phyloP scores from a whole-genome alignment of 1,140 invertebrate genomes.

The Drosophila jambulina region DNA sequence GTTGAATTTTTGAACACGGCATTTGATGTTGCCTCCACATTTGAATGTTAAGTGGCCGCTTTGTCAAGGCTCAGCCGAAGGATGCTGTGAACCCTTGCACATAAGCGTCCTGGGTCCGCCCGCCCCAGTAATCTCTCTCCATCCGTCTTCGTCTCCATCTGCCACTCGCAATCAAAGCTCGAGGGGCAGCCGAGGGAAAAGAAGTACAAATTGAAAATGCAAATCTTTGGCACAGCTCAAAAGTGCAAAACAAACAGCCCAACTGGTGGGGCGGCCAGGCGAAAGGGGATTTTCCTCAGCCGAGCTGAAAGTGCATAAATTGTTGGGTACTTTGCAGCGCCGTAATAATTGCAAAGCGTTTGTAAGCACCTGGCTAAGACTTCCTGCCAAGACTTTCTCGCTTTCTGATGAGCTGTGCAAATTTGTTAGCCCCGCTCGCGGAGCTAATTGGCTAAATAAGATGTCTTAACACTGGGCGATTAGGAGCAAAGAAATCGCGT shows the following conservation, averaged over 20 bases:
- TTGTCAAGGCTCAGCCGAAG: slow-evolving; percentile 44
- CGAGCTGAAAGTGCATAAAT: slow-evolving; percentile 69
- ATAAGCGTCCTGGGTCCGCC: slow-evolving; percentile 10
- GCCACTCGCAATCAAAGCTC: slow-evolving; percentile 35
- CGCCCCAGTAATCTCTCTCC: slow-evolving; percentile 28
- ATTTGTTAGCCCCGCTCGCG: slow-evolving; percentile 46
- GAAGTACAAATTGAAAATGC: slow-evolving; percentile 75
- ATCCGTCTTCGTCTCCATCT: slow-evolving; percentile 49
- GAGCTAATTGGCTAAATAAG: slow-evolving; percentile 75
- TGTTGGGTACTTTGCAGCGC: slow-evolving; percentile 61
- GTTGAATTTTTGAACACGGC: slow-evolving; percentile 57
- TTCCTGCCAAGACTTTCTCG: slow-evolving; percentile 34
- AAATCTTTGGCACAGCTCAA: slow-evolving; percentile 77
- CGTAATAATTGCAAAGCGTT: slow-evolving; percentile 80
- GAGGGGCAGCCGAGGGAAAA: slow-evolving; percentile 5
- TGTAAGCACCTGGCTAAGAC: slow-evolving; percentile 65
- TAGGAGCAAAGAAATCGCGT: slow-evolving; percentile 43
- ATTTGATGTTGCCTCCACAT: slow-evolving; percentile 65
- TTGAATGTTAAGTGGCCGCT: slow-evolving; percentile 62
- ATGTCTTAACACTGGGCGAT: slow-evolving; percentile 43
- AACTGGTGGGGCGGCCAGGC: slow-evolving; percentile 1
- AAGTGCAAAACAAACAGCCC: slow-evolving; percentile 76
- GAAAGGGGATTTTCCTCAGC: slow-evolving; percentile 2
- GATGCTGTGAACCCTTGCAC: slow-evolving; percentile 30
- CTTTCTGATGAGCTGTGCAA: slow-evolving; percentile 49